Conservation (phyloP, 1,140 invertebrate species). For the Chelonus insularis region DNA sequence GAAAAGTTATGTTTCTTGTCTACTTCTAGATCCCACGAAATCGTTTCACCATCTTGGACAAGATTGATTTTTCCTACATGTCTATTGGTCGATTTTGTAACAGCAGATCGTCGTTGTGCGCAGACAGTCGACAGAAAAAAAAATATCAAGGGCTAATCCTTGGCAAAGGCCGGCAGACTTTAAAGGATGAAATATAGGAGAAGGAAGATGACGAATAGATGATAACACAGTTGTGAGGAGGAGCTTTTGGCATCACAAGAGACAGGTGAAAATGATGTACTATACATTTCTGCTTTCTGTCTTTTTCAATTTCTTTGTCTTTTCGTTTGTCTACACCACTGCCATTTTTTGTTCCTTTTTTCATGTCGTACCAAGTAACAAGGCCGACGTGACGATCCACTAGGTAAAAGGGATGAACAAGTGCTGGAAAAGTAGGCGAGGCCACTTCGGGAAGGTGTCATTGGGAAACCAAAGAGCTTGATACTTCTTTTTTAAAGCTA, state of each 20-base stretch:
- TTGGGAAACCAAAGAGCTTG: slow-evolving; percentile 18
- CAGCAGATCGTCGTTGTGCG: too few species aligned
- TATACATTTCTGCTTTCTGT: neutral
- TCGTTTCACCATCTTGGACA: neutral
- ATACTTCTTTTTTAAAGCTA: neutral
- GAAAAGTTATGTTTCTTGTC: too few species aligned
- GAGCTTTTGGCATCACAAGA: neutral
- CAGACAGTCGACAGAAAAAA: neutral
- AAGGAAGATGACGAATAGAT: neutral
- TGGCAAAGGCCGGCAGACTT: neutral
- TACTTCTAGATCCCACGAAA: too few species aligned
- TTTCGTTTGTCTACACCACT: neutral
- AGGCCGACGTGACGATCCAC: slow-evolving; percentile 22
- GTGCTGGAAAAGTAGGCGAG: slow-evolving; percentile 15
- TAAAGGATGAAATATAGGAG: neutral
- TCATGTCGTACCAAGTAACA: slow-evolving; percentile 18
- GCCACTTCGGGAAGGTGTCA: slow-evolving; percentile 23
- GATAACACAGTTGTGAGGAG: neutral
- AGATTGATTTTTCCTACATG: neutral
- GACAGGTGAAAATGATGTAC: neutral
- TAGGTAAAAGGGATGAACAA: neutral
- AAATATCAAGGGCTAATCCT: neutral
- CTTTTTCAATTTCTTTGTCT: slow-evolving; percentile 4
- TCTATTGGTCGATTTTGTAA: neutral
- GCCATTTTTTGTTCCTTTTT: neutral